A percentile compares a stretch with the other conserved stretches of the same genome.
Evolutionary conservation across 2,113 vertebrate genomes (phyloP).

Genomic region (Calidris pygmaea): DNA sequence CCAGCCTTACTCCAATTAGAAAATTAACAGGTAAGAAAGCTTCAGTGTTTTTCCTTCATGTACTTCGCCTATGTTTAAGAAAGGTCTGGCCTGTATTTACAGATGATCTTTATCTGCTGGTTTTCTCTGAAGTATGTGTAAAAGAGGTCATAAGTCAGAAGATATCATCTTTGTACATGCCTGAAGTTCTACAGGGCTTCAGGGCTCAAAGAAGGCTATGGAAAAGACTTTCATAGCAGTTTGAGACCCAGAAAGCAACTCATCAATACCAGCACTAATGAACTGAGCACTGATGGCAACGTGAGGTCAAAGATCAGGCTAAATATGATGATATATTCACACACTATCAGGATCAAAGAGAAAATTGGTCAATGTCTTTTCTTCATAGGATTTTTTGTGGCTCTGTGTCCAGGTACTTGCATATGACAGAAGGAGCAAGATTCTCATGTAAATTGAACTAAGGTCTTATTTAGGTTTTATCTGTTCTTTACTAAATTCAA

Average conservation of each 20-base stretch:
- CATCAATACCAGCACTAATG: not conserved
- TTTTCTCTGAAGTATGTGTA: not conserved
- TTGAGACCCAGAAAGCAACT: not conserved
- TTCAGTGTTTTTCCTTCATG: not conserved
- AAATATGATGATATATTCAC: not conserved
- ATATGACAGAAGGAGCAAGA: not conserved
- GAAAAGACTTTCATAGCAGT: not conserved
- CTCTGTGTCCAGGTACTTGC: not conserved
- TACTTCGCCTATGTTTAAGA: not conserved
- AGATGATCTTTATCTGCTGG: not conserved
- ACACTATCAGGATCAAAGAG: no score
- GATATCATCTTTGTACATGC: not conserved
- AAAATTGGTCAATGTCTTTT: not conserved
- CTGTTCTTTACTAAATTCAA: not conserved
- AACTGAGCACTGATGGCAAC: not conserved
- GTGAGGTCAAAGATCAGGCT: not conserved
- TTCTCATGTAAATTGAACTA: not conserved
- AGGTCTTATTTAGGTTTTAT: not conserved
- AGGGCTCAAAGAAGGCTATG: not conserved
- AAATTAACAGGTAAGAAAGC: not conserved
- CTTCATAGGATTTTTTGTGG: not conserved
- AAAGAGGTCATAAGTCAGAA: not conserved
- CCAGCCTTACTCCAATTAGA: not conserved
- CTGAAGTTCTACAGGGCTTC: not conserved
- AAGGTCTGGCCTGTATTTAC: not conserved